phyloP scores from a whole-genome alignment of 2,888 invertebrate species.

The Phalera bucephala region DNA sequence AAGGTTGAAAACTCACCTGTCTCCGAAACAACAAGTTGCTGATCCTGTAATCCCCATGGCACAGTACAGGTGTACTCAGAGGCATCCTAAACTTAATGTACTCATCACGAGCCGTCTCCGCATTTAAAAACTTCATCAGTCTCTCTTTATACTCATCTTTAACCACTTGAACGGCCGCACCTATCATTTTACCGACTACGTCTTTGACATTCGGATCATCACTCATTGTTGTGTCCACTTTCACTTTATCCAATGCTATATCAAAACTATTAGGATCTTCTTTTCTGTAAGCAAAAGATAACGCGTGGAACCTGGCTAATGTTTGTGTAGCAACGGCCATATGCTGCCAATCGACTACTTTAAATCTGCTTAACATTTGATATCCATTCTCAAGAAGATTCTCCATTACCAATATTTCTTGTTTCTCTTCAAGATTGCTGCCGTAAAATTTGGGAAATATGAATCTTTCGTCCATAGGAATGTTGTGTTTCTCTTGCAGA shows the following conservation, averaged over 20 bases:
- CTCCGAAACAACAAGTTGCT: constrained; percentile 41
- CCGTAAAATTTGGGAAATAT: constrained; percentile 44
- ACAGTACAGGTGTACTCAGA: constrained; percentile 30
- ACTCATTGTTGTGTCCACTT: not conserved
- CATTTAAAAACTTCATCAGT: constrained; percentile 25
- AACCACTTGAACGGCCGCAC: constrained; percentile 24
- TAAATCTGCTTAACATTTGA: constrained; percentile 30
- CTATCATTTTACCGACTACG: constrained; percentile 24
- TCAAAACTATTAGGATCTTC: constrained; percentile 45
- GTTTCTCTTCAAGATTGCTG: constrained; percentile 23
- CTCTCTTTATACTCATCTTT: constrained; percentile 36
- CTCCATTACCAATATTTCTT: constrained; percentile 53
- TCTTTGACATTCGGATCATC: constrained; percentile 10
- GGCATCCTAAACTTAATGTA: constrained; percentile 33
- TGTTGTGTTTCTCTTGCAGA: constrained; percentile 32
- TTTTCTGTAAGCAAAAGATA: constrained; percentile 54
- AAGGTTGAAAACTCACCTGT: constrained; percentile 27
- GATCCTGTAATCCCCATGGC: constrained; percentile 47
- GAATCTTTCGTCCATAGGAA: constrained; percentile 34
- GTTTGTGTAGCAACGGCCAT: constrained; percentile 38
- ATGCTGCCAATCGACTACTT: constrained; percentile 49
- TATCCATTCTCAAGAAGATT: constrained; percentile 47
- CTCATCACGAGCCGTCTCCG: constrained; percentile 1
- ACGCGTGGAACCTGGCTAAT: constrained; percentile 58
- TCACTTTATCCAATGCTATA: constrained; percentile 18